These are phyloP conservation scores for Zaprionus capensis DNA, from an alignment of 1,140 invertebrate species.

Conservation along the genomic window DNA sequence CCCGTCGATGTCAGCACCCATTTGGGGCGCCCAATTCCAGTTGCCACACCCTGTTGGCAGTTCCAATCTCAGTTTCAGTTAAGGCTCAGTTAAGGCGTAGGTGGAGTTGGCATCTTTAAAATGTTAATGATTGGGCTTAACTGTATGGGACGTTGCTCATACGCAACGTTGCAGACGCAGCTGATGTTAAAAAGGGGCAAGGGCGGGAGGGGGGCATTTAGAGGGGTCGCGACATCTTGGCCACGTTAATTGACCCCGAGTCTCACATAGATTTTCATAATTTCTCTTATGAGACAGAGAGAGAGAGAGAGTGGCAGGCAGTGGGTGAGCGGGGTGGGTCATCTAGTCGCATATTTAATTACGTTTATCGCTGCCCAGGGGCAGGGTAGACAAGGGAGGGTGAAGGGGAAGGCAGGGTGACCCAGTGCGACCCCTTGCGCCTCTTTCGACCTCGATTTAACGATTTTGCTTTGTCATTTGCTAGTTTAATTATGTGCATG, in stretches of 20 bases:
- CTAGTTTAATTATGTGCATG: slow-evolving; percentile 81
- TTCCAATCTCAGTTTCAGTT: slow-evolving; percentile 11
- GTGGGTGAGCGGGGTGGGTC: slow-evolving; percentile 26
- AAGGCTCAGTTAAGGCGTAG: neutral
- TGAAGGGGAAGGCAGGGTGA: neutral
- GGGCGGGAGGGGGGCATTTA: no score
- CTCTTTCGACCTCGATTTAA: slow-evolving; percentile 72
- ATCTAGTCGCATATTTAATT: slow-evolving; percentile 75
- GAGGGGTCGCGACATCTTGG: slow-evolving; percentile 16
- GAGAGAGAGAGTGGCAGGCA: neutral
- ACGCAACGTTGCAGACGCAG: slow-evolving; percentile 46
- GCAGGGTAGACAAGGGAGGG: neutral
- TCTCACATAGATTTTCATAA: slow-evolving; percentile 75
- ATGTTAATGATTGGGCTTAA: slow-evolving; percentile 44
- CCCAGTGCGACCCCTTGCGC: neutral
- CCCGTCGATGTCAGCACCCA: slow-evolving; percentile 51
- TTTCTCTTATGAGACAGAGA: slow-evolving; percentile 64
- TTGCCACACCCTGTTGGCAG: slow-evolving; percentile 10
- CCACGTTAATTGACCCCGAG: slow-evolving; percentile 65
- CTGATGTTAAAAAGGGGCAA: neutral
- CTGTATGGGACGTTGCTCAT: slow-evolving; percentile 45
- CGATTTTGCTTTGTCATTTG: slow-evolving; percentile 82
- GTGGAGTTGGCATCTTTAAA: slow-evolving; percentile 31
- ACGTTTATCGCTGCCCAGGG: slow-evolving; percentile 53
- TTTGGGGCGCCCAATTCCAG: slow-evolving; percentile 27